Percentiles rank a stretch among this genome's conserved stretches.
These are phyloP conservation scores for Volucella inflata DNA, from an alignment of 2,888 invertebrate species.

Conservation along the genomic window DNA sequence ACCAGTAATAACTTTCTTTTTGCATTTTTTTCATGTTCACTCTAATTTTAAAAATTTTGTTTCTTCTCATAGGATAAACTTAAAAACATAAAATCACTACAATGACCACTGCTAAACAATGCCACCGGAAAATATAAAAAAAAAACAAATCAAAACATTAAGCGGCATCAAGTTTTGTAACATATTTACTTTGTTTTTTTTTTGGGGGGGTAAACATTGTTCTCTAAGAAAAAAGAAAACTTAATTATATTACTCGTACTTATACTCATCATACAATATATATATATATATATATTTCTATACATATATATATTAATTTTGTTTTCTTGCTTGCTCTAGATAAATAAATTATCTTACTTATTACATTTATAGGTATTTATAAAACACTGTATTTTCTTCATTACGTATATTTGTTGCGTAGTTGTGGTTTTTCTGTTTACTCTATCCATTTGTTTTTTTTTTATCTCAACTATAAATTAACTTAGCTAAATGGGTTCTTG, in stretches of 20 bases:
- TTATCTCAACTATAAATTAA: constrained; percentile 79
- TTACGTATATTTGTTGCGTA: constrained; percentile 80
- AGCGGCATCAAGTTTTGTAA: constrained; percentile 61
- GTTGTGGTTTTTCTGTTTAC: constrained; percentile 61
- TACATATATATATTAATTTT: constrained; percentile 21
- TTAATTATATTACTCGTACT: constrained; percentile 47
- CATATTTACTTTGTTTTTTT: constrained; percentile 49
- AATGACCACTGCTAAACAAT: constrained; percentile 66
- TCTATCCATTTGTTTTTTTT: constrained; percentile 48
- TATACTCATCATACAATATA: constrained; percentile 35
- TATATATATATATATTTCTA: constrained; percentile 43
- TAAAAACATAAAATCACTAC: constrained; percentile 73
- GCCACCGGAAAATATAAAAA: constrained; percentile 63
- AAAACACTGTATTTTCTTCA: constrained; percentile 70
- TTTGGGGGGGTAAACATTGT: constrained; percentile 51
- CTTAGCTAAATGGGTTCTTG: constrained; percentile 81
- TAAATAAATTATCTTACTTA: constrained; percentile 76
- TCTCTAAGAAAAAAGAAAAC: constrained; percentile 59
- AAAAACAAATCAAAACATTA: constrained; percentile 31
- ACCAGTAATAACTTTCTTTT: constrained; percentile 63
- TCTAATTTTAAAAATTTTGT: constrained; percentile 45
- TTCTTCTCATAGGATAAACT: constrained; percentile 47
- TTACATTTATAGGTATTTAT: constrained; percentile 73
- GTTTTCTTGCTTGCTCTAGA: constrained; percentile 67
- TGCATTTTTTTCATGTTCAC: constrained; percentile 45